Conservation (phyloP, 2,113 vertebrate species). For the Semicossyphus pulcher region DNA sequence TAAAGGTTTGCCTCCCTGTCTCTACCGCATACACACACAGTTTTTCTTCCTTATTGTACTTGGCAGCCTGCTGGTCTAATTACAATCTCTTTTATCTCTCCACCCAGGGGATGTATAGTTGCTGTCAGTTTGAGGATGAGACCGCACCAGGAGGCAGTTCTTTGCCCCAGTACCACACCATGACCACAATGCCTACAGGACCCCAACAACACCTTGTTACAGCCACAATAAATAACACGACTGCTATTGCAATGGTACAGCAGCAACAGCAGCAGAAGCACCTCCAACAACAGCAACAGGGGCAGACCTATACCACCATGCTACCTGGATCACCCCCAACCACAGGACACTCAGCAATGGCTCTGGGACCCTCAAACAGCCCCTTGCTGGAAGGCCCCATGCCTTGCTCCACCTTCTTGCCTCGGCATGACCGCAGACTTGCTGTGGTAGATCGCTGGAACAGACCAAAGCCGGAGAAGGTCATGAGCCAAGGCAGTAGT, state of each 20-base stretch:
- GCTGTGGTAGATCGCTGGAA: constrained; percentile 91
- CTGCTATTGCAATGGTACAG: constrained; percentile 81
- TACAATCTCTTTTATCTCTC: constrained; percentile 51
- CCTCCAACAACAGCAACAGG: constrained; percentile 78
- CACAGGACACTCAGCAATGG: constrained; percentile 82
- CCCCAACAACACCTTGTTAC: constrained; percentile 81
- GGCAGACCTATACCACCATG: constrained; percentile 79
- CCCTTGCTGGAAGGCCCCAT: constrained; percentile 86
- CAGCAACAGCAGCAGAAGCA: constrained; percentile 81
- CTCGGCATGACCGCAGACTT: constrained; percentile 87
- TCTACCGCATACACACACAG: constrained; percentile 13
- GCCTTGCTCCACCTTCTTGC: constrained; percentile 88
- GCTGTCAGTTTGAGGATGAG: constrained; percentile 91
- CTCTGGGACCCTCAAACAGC: constrained; percentile 86
- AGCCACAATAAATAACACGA: constrained; percentile 79
- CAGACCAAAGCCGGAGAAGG: constrained; percentile 85
- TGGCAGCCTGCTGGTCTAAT: constrained; percentile 47
- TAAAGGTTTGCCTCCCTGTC: background rate
- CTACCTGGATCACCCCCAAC: constrained; percentile 82
- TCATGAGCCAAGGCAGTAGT: constrained; percentile 71
- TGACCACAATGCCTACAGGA: constrained; percentile 74
- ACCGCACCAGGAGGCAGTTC: constrained; percentile 72
- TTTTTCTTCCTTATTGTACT: constrained; percentile 20
- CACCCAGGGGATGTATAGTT: constrained; percentile 93
- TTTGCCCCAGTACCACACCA: constrained; percentile 81